phyloP scores from a whole-genome alignment of 2,888 invertebrate species.

The Leptinotarsa rubiginosa region DNA sequence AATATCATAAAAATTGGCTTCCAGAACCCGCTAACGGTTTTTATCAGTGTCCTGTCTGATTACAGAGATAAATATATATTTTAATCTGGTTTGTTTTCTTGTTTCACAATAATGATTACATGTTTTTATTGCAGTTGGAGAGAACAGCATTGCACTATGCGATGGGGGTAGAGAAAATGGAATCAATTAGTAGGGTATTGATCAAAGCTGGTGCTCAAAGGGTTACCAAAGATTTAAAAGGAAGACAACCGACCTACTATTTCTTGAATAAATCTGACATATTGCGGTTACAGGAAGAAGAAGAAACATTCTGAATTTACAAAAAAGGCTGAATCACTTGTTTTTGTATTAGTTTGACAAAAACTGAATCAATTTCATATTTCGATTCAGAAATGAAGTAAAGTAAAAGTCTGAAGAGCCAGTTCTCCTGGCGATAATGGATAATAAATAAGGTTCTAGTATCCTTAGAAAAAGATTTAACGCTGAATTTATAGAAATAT shows the following conservation, averaged over 20 bases:
- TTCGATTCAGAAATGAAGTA: background rate
- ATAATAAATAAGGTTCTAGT: too few relatives aligned
- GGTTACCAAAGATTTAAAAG: conserved; percentile 87
- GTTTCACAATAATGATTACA: conserved; percentile 7
- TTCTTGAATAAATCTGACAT: conserved; percentile 94
- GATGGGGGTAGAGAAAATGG: conserved; percentile 88
- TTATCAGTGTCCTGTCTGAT: conserved; percentile 6
- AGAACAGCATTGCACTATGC: conserved; percentile 90
- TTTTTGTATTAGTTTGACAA: background rate
- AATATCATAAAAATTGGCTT: background rate
- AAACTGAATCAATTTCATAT: conserved; percentile 1
- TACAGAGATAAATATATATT: background rate
- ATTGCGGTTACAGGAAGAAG: conserved; percentile 85
- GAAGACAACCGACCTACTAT: conserved; percentile 90
- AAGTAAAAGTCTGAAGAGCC: too few relatives aligned
- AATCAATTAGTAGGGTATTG: conserved; percentile 82
- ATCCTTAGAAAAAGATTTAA: too few relatives aligned
- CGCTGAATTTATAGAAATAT: too few relatives aligned
- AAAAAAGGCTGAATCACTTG: conserved; percentile 20
- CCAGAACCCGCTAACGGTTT: background rate
- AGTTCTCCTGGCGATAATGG: too few relatives aligned
- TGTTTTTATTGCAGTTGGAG: conserved; percentile 75
- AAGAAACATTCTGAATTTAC: conserved; percentile 71
- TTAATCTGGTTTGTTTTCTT: too few relatives aligned
- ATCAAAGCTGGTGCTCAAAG: conserved; percentile 87